A percentile compares a stretch with the other conserved stretches of the same genome.
These are phyloP conservation scores for Nothobranchius furzeri DNA, from an alignment of 2,113 vertebrate genomes.

Conservation along the genomic window DNA sequence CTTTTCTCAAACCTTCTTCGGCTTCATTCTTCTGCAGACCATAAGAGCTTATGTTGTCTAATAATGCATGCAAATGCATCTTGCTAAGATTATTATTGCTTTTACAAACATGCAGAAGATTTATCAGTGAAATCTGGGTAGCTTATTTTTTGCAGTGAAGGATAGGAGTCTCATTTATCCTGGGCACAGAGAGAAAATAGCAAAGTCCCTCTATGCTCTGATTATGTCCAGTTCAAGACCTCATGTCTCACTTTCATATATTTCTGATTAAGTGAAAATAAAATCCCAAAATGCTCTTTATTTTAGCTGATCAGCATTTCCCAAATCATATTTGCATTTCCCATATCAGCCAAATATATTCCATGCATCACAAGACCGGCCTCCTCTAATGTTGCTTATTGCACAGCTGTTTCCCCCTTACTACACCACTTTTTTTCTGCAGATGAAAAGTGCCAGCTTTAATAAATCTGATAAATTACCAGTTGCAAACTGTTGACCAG, in stretches of 20 bases:
- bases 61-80: too few species aligned
- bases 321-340: neutral
- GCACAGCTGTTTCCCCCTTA: constrained; percentile 63
- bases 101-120: too few species aligned
- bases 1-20: too few species aligned
- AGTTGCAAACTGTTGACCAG: constrained; percentile 63
- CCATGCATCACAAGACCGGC: constrained; percentile 54
- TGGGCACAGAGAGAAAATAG: constrained; percentile 5
- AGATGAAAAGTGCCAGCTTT: constrained; percentile 52
- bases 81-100: too few species aligned
- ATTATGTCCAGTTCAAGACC: constrained; percentile 13
- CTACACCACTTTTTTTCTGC: constrained; percentile 48
- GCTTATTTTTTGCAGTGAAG: too few species aligned
- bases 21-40: too few species aligned
- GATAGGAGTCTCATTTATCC: too few species aligned
- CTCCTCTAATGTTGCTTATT: constrained; percentile 39
- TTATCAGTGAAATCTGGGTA: too few species aligned
- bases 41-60: too few species aligned
- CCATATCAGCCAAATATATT: constrained; percentile 54
- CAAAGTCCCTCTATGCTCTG: neutral
- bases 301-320: constrained; percentile 34
- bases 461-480: constrained; percentile 69
- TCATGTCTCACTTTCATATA: constrained; percentile 6
- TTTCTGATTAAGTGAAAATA: constrained; percentile 19
- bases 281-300: constrained; percentile 15